A percentile compares a stretch with the other conserved stretches of the same genome.
Conservation (phyloP, 1,140 invertebrate genomes). For the Pachyrhynchus sulphureomaculatus region DNA sequence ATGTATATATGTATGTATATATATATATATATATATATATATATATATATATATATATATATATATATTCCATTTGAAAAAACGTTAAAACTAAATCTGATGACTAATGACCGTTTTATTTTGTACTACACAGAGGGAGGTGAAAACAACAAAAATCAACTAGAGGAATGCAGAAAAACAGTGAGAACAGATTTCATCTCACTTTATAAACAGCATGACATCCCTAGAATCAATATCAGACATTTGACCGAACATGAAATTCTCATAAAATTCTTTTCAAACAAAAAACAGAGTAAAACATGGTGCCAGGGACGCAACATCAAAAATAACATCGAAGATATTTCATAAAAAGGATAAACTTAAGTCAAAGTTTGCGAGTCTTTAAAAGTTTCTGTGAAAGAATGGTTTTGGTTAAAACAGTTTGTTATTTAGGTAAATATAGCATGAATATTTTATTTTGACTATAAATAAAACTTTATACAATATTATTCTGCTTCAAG, state of each 20-base stretch:
- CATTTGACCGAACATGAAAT: constrained; percentile 27
- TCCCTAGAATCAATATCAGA: constrained; percentile 14
- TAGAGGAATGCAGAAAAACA: neutral
- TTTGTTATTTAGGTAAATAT: constrained; percentile 14
- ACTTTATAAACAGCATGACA: constrained; percentile 11
- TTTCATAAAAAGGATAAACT: constrained; percentile 35
- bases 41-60: too few species aligned
- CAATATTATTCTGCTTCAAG: constrained; percentile 4
- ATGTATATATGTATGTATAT: too few species aligned
- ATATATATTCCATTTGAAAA: neutral
- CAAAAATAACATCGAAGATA: constrained; percentile 27
- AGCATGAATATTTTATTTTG: too few species aligned
- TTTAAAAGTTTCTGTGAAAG: constrained; percentile 13
- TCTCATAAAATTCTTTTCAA: constrained; percentile 22
- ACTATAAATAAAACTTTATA: neutral
- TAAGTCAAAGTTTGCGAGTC: constrained; percentile 13
- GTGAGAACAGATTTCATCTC: neutral
- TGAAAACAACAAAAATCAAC: neutral
- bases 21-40: too few species aligned
- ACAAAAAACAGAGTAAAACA: constrained; percentile 22
- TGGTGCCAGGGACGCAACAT: constrained; percentile 14
- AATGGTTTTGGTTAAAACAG: constrained; percentile 15
- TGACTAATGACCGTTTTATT: neutral
- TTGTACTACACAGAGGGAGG: neutral
- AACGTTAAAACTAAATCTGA: neutral